Percentiles rank a stretch among this genome's conserved stretches.
Evolutionary conservation across 1,140 invertebrate species (phyloP).

Genomic region (Ips typographus): DNA sequence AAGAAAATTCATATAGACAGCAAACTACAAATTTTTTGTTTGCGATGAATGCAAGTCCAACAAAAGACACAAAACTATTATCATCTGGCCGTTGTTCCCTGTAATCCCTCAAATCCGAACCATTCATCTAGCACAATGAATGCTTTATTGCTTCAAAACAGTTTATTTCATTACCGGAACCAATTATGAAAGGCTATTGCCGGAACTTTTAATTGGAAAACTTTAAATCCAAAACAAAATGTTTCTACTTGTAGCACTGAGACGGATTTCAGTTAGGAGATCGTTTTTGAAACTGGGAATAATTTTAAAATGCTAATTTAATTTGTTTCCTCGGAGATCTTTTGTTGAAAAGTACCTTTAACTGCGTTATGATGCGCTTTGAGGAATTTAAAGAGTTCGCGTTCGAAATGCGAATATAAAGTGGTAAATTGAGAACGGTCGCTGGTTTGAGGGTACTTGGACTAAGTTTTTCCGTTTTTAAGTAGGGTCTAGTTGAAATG

Average conservation of each 20-base stretch:
- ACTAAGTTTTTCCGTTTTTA: no score
- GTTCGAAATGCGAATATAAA: no score
- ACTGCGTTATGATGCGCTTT: not conserved
- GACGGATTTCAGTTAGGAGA: not conserved
- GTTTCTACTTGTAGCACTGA: conserved; percentile 3
- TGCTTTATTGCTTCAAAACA: conserved; percentile 5
- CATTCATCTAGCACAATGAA: conserved; percentile 11
- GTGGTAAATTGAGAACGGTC: no score
- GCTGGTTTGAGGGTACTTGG: no score
- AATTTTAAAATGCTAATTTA: conserved; percentile 5
- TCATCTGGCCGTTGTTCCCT: not conserved
- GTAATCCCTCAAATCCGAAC: conserved; percentile 3
- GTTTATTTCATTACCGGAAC: conserved; percentile 11
- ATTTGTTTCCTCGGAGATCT: not conserved
- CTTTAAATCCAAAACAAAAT: conserved; percentile 5
- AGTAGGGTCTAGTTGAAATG: no score
- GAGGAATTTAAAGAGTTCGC: no score
- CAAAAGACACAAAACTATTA: no score
- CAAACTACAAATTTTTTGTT: no score
- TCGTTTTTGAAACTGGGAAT: not conserved
- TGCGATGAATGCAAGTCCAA: no score
- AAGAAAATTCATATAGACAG: no score
- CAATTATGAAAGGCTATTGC: conserved; percentile 12
- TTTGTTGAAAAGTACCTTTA: no score
- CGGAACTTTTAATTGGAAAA: conserved; percentile 13